Evolutionary conservation across 2,797 vertebrate genomes (phyloP), one percentile per base, ranked within the genome.

Genomic region (Furcifer pardalis): DNA sequence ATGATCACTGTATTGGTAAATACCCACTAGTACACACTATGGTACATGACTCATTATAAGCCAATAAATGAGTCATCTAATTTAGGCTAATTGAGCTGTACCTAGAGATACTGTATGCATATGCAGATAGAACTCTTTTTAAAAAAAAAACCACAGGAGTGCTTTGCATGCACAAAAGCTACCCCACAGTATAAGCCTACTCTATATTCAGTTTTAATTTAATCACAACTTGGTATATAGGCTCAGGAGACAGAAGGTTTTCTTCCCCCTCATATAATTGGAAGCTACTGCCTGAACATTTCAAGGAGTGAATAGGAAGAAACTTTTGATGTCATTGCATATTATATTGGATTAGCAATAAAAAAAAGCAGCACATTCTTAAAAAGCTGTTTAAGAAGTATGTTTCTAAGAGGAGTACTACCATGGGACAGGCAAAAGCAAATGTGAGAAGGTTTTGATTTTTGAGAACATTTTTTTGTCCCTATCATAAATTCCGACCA

Each of bases 61-160:
- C 74, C 79, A 87, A 89, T 81, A 86, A 93, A 87, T 74, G 88
- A 85, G 79, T 88, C 84, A 93, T 86, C 83, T 76, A 83, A 65
- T 87, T 90, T 91, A 91, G 92, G 87, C 92, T 93, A 94, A 94
- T 84, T 90, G 91, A 93, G 73, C 52, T 86, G 83, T 86, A 88
- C 69, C 85, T 65, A 84, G 87, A 93, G 89, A 89, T 90, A 92
- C 78, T 81, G 17, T 79, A 84, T 88, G 84, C 71, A 91, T 88
- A 84, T 80, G 40, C 89, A 89, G 78, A 80, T 87, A 85, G 69
- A 85, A 88, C 63, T 81, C 63, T 42, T 56, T 76, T 40, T 60
- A 42, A 44, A 49, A 49, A 49, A 49, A 15, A n/a, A 15, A 37
- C 60, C 60, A 4, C 84, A 81, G 32, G 73, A 81, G 74, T 82